Evolutionary conservation across 2,113 vertebrate species (phyloP).

Genomic region (Leptobrachium ailaonicum): DNA sequence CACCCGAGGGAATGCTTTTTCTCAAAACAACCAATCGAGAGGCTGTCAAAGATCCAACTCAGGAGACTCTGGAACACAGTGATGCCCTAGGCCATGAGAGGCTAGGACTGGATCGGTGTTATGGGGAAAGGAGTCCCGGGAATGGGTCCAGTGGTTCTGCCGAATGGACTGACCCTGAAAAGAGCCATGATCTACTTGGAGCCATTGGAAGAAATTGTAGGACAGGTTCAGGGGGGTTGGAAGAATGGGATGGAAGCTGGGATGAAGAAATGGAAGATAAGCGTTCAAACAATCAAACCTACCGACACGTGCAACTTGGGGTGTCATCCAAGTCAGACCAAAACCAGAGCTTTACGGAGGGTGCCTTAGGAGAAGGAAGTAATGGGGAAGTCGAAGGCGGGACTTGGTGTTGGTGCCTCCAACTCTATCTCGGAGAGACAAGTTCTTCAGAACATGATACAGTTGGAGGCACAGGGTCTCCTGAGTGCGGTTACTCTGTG

Average conservation of each 20-base stretch:
- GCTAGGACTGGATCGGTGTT: not conserved
- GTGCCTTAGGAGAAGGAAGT: not conserved
- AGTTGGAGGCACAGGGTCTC: not conserved
- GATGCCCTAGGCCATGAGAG: not conserved
- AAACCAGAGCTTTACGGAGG: not conserved
- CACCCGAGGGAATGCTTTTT: not conserved
- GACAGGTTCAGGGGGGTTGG: not conserved
- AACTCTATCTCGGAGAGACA: constrained; percentile 33
- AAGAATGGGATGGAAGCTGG: not conserved
- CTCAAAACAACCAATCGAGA: not conserved
- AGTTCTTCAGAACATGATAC: not conserved
- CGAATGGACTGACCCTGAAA: constrained; percentile 10
- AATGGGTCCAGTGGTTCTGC: constrained; percentile 32
- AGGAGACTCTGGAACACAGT: not conserved
- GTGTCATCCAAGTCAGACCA: not conserved
- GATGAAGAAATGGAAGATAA: constrained; percentile 27
- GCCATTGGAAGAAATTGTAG: not conserved
- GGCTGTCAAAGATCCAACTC: not conserved
- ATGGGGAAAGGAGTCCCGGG: constrained; percentile 21
- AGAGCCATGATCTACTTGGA: not conserved
- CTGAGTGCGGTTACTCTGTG: constrained; percentile 12
- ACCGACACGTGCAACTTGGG: not conserved
- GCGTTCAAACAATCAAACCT: not conserved
- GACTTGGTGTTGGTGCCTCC: constrained; percentile 43
- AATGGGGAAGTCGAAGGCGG: not conserved